These are phyloP conservation scores for Lates japonicus DNA, from an alignment of 2,797 vertebrate species.

Conservation along the genomic window DNA sequence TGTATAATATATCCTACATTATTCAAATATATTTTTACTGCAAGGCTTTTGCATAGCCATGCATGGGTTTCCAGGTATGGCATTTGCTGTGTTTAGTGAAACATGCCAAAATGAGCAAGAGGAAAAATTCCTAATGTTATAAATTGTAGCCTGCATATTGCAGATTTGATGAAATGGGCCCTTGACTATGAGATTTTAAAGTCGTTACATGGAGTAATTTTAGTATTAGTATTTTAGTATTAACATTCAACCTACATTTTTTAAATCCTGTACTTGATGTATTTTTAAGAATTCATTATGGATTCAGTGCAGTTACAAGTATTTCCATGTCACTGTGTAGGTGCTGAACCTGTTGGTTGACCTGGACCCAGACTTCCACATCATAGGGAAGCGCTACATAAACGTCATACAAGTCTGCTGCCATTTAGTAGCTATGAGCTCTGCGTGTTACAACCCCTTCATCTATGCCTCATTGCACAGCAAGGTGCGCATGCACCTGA, in stretches of 20 bases:
- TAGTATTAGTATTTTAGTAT: not conserved
- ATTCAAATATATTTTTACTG: not conserved
- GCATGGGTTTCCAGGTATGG: not conserved
- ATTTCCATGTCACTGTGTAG: constrained; percentile 62
- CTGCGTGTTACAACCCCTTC: constrained; percentile 88
- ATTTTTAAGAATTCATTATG: constrained; percentile 1
- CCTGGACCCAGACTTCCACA: constrained; percentile 85
- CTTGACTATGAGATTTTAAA: not conserved
- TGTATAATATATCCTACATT: no score
- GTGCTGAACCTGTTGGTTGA: constrained; percentile 87
- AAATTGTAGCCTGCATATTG: not conserved
- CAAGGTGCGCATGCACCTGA: constrained; percentile 85
- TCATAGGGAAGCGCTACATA: constrained; percentile 86
- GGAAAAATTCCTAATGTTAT: not conserved
- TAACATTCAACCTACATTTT: not conserved
- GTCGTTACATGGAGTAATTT: not conserved
- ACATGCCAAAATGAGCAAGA: not conserved
- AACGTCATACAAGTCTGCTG: constrained; percentile 87
- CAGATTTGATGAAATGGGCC: not conserved
- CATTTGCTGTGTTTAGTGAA: not conserved
- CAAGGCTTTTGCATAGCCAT: not conserved
- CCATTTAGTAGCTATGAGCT: constrained; percentile 88
- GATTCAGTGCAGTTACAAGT: not conserved
- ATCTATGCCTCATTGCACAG: constrained; percentile 89
- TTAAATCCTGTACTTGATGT: not conserved